Evolutionary conservation across 1,140 invertebrate genomes (phyloP), one percentile per base, ranked within the genome.

Genomic region (Scaptomyza graminum): DNA sequence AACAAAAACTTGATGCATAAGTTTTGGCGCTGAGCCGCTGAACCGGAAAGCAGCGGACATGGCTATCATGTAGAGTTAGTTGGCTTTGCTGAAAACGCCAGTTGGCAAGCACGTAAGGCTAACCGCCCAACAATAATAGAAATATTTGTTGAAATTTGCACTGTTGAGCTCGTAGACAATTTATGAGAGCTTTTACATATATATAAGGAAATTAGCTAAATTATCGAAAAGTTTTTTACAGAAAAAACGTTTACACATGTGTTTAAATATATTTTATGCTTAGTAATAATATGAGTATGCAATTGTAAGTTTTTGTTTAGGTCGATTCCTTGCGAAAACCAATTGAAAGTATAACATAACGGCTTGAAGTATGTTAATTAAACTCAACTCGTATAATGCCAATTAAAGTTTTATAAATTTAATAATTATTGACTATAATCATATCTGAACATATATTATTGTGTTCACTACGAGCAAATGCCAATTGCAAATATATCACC

Each of bases 1-100:
- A 28, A 31, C 11, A 46, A 54, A 44, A 76, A 78, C 69, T 72
- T 80, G 81, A 69, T 81, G 70, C 77, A 84, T 80, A 76, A 76
- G 71, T 83, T 81, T 74, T 18, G 64, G 56, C 50, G 41, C 50
- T 43, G 9, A 47, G 51, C 60, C 34, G 49, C 46, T 47, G 46
- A 47, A 37, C 52, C 52, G 49, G 50, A 50, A 47, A 61, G 44
- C 50, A 28, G 1, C 44, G 55, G 37, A 31, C 43, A 49, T n/a
- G 16, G 43, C 28, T 25, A 18, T 41, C 47, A 46, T 51, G 50
- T 60, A 18, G 2, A 41, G 11, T 3, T n/a, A 41, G 11, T 3
- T n/a, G 50, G 8, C 34, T 46, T 7, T 31, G 50, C 18, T 70
- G 41, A 66, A 47, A 46, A 50, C 63, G 56, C 49, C 82, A 68